Base-by-base conservation (phyloP, 2,797 vertebrate species). In the Nannoperca australis region DNA sequence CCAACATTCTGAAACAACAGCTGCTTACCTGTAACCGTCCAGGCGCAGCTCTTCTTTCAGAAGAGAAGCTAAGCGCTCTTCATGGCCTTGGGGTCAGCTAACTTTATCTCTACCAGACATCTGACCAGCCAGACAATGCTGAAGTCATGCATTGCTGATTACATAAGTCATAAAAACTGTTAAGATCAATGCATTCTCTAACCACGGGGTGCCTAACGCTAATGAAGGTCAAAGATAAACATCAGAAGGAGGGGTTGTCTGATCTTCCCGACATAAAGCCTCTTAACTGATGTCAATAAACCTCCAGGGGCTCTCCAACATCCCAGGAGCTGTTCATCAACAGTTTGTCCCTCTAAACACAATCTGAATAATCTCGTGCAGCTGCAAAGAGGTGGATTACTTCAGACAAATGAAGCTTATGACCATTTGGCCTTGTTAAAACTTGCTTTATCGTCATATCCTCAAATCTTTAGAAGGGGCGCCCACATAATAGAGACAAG, bases 161-260 rank as follows among this genome's bases (percentile, higher is more conserved):
- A 74, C 58, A 79, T 66, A 76, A 86, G 81, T 86, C 81, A 86
- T 85, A 89, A 90, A 89, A 82, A 81, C 70, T 64, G 81, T 84
- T 78, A 86, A 70, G 85, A 90, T 90, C 83, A 93, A 79, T 78
- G 88, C 76, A 70, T 86, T 88, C 68, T 85, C 69, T 79, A 79
- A 82, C 84, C 79, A 76, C 12, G 42, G 88, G 78, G 82, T 64
- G 70, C 34, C 55, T 17, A 55, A 73, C 56, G 6, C 80, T 89
- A 92, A 91, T 85, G 78, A 88, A 87, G 78, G 85, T 68, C 83
- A 84, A 9, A 90, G 92, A 91, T 92, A 91, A 92, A 83, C 73
- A 91, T 90, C 82, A 87, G 82, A 85, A 49, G 2, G 59, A 82
- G 56, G 51, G 70, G 24, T 49, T 64, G 68, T 87, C 81, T 89